Conservation (phyloP, 2,888 invertebrate species). For the Hypselothyrea guttata region DNA sequence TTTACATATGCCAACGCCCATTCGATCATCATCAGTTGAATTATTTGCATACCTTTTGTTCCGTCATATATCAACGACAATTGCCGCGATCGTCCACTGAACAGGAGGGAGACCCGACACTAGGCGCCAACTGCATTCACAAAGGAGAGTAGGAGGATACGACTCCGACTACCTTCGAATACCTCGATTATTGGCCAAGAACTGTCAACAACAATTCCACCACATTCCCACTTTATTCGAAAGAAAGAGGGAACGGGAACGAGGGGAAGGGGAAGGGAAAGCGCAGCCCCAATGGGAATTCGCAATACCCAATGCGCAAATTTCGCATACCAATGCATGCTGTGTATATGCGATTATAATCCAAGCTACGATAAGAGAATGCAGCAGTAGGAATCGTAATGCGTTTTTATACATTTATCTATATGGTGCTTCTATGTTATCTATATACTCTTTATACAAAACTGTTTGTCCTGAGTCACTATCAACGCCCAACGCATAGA, state of each 20-base stretch:
- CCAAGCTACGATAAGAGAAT: no score
- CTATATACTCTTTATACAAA: no score
- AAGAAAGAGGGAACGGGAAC: no score
- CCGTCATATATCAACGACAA: constrained; percentile 65
- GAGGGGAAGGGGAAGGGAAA: no score
- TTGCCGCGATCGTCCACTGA: constrained; percentile 51
- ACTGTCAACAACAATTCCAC: constrained; percentile 20
- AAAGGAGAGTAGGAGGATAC: constrained; percentile 2
- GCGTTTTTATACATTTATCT: no score
- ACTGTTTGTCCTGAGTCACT: no score
- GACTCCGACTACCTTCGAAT: constrained; percentile 25
- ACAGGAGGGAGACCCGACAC: constrained; percentile 37
- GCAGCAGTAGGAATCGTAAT: no score
- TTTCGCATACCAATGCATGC: no score
- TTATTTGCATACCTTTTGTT: constrained; percentile 44
- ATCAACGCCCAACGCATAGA: constrained; percentile 53
- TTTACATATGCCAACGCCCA: constrained; percentile 48
- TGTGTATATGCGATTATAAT: no score
- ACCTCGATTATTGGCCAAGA: constrained; percentile 66
- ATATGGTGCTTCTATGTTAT: no score
- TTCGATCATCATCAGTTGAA: constrained; percentile 31
- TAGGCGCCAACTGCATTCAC: constrained; percentile 43
- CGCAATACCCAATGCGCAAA: no score
- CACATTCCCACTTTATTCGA: constrained; percentile 21
- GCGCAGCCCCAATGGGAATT: no score